Conservation (phyloP, 2,888 invertebrate species). For the Phorcus lineatus region DNA sequence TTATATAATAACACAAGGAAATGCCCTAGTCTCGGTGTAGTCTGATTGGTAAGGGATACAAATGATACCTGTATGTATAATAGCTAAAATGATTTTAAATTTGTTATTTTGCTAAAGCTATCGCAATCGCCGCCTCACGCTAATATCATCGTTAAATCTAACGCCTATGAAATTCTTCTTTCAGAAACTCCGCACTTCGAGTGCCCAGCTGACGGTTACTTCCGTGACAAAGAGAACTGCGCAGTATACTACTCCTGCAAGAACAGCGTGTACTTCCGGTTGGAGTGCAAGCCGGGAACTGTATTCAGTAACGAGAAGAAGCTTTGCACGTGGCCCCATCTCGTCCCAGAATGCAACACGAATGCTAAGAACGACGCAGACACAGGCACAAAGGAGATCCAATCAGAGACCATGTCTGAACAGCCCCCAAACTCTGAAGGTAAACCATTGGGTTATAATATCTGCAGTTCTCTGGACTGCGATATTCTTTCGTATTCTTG, state of each 20-base stretch:
- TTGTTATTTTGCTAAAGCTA: too few relatives aligned
- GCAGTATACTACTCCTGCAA: constrained; percentile 26
- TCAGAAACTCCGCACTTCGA: constrained; percentile 1
- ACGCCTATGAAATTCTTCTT: not conserved
- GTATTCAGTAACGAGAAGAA: constrained; percentile 6
- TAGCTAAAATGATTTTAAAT: too few relatives aligned
- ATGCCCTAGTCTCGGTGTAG: too few relatives aligned
- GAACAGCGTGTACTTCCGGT: constrained; percentile 15
- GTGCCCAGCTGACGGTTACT: constrained; percentile 26
- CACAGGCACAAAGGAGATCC: not conserved
- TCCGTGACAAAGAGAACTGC: constrained; percentile 22
- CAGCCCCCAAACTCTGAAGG: not conserved
- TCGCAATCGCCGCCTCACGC: too few relatives aligned
- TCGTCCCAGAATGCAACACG: not conserved
- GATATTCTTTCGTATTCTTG: too few relatives aligned
- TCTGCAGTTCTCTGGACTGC: too few relatives aligned
- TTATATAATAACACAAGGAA: too few relatives aligned
- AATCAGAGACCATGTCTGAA: not conserved
- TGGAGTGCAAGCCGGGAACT: constrained; percentile 18
- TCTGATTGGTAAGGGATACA: too few relatives aligned
- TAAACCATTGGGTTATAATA: not conserved
- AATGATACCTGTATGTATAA: too few relatives aligned
- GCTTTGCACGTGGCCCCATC: constrained; percentile 25
- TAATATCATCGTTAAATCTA: too few relatives aligned
- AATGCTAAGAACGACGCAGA: not conserved